phyloP scores from a whole-genome alignment of 2,113 vertebrate genomes.

The Hiodon tergisus region DNA sequence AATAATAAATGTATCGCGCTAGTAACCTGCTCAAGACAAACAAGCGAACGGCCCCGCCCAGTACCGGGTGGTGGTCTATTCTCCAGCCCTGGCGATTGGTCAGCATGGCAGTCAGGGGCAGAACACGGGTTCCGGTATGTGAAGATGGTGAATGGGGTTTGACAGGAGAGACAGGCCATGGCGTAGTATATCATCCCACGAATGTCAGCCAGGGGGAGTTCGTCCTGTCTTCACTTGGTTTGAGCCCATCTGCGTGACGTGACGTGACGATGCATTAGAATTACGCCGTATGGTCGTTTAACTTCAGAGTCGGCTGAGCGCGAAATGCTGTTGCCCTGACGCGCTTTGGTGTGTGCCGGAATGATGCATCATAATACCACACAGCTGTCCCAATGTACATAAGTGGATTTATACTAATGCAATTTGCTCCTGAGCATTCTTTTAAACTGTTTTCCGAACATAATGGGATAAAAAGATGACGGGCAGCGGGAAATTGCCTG shows the following conservation, averaged over 20 bases:
- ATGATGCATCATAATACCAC: not conserved
- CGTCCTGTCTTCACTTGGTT: not conserved
- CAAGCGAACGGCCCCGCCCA: no score
- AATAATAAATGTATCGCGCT: no score
- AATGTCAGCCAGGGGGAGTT: no score
- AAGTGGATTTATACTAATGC: constrained; percentile 1
- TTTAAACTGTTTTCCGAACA: not conserved
- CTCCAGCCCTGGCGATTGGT: no score
- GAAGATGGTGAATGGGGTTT: no score
- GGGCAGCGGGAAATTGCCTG: no score
- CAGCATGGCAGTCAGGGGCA: no score
- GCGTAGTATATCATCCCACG: no score
- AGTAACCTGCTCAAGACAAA: no score
- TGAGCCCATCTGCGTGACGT: not conserved
- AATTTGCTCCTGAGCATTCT: not conserved
- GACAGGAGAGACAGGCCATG: no score
- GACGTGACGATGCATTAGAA: not conserved
- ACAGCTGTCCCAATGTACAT: not conserved
- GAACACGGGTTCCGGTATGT: no score
- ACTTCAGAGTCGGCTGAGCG: not conserved
- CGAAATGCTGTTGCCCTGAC: not conserved
- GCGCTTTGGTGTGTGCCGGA: not conserved
- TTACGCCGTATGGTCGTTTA: not conserved
- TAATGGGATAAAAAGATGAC: not conserved
- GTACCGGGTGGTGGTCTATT: no score